Conservation (phyloP, 2,797 vertebrate genomes). For the Sebastes hopkinsi region DNA sequence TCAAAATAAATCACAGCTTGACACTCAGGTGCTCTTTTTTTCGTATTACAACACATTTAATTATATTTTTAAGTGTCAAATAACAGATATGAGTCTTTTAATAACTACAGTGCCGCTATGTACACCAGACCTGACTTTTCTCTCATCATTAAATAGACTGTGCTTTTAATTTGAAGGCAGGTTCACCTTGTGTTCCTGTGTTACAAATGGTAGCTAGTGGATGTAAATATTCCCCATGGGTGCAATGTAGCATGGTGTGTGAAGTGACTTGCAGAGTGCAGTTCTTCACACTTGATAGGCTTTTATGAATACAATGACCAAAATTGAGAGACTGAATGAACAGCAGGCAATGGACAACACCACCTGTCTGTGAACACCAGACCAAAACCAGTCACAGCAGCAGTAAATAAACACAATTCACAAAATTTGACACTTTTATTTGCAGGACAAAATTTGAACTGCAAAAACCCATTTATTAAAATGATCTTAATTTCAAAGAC, state of each 20-base stretch:
- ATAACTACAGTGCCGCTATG: no score
- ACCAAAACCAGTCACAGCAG: neutral
- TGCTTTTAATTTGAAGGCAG: slow-evolving; percentile 26
- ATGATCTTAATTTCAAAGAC: neutral
- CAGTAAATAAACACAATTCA: neutral
- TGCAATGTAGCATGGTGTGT: neutral
- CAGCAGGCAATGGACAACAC: neutral
- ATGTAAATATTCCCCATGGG: neutral
- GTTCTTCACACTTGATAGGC: neutral
- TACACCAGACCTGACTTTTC: rapidly evolving
- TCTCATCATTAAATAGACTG: no score
- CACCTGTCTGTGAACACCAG: neutral
- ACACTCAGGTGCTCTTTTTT: neutral
- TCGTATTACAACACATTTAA: neutral
- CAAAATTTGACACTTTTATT: neutral
- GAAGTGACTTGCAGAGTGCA: neutral
- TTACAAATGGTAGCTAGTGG: neutral
- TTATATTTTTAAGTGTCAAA: neutral
- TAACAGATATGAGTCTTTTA: rapidly evolving
- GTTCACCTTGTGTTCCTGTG: neutral
- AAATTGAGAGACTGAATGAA: neutral
- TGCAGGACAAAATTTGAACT: no score
- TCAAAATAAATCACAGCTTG: neutral
- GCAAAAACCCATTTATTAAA: no score
- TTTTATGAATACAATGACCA: neutral